Evolutionary conservation across 1,140 invertebrate species (phyloP).

Genomic region (Rhyacophila brunnea): DNA sequence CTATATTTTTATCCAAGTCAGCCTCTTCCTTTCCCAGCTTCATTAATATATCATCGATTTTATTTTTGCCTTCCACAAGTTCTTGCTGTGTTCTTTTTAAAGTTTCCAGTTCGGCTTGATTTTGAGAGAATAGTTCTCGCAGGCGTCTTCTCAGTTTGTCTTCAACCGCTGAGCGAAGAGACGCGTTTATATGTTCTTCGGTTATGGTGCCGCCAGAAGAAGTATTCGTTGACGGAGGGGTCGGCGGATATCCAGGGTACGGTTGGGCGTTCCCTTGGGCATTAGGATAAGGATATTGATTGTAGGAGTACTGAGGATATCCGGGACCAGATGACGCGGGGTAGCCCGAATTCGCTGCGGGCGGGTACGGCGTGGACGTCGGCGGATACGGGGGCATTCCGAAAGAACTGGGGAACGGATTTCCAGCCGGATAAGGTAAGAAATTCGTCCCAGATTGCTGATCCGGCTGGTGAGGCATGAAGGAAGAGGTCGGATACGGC

Average conservation of each 20-base stretch:
- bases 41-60: conserved; percentile 79
- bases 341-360: conserved; percentile 42
- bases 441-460: conserved; percentile 10
- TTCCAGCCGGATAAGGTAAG: conserved; percentile 45
- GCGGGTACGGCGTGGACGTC: conserved; percentile 38
- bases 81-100: conserved; percentile 86
- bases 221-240: conserved; percentile 46
- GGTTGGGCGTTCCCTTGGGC: conserved; percentile 11
- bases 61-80: conserved; percentile 79
- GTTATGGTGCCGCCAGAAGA: conserved; percentile 76
- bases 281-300: conserved; percentile 40
- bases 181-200: conserved; percentile 92
- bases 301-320: conserved; percentile 1
- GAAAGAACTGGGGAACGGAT: conserved; percentile 45
- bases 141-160: conserved; percentile 87
- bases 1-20: conserved; percentile 83
- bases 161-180: conserved; percentile 90
- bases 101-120: conserved; percentile 89
- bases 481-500: conserved; percentile 65
- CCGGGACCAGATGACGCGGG: conserved; percentile 41
- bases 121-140: conserved; percentile 85
- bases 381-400: conserved; percentile 41
- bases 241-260: conserved; percentile 47
- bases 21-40: conserved; percentile 81
- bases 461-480: conserved; percentile 64